A percentile compares a stretch with the other conserved stretches of the same genome.
phyloP scores from a whole-genome alignment of 2,888 invertebrate species.

The Tetragnatha montana region DNA sequence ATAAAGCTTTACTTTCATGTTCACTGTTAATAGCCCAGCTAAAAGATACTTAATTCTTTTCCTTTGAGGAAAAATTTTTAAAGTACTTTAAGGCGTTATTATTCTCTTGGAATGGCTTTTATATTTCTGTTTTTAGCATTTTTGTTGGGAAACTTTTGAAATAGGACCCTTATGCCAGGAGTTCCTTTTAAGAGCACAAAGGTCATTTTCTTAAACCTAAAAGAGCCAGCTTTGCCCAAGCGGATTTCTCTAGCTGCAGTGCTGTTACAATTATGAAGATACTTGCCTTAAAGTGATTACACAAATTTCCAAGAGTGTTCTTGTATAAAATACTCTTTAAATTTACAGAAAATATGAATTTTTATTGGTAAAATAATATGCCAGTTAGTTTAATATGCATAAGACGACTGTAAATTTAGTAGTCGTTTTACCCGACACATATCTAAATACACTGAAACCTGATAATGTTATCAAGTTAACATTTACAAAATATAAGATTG shows the following conservation, averaged over 20 bases:
- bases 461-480: no score
- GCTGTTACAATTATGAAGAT: neutral
- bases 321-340: no score
- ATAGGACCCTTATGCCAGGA: neutral
- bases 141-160: slow-evolving; percentile 11
- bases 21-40: neutral
- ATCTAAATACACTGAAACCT: no score
- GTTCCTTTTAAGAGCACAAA: no score
- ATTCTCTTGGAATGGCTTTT: slow-evolving; percentile 9
- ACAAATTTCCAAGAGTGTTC: no score
- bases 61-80: neutral
- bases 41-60: neutral
- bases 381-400: no score
- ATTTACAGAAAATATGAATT: no score
- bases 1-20: neutral
- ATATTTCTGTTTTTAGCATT: slow-evolving; percentile 1
- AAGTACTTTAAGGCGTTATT: slow-evolving; percentile 7
- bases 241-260: neutral
- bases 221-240: neutral
- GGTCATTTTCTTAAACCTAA: slow-evolving; percentile 5
- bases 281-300: no score
- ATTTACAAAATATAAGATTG: no score
- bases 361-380: no score
- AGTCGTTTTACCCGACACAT: no score
- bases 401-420: no score